Percentiles rank a stretch among this genome's conserved stretches.
Conservation (phyloP, 2,888 invertebrate genomes). For the Leuctra nigra region DNA sequence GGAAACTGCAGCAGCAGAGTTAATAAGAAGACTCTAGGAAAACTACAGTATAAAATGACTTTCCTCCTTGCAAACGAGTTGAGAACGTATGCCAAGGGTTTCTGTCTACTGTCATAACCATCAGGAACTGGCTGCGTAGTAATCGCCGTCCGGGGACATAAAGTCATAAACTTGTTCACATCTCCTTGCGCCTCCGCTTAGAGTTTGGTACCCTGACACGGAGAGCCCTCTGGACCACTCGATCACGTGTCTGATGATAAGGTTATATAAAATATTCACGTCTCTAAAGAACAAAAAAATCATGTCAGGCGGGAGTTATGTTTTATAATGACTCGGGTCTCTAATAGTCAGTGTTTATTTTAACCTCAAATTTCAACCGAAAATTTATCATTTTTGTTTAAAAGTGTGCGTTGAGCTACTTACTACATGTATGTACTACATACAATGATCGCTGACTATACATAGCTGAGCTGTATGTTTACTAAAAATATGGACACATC, state of each 20-base stretch:
- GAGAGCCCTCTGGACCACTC: background rate
- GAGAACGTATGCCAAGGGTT: conserved; percentile 2
- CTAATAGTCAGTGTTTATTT: too few species aligned
- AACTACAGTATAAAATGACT: background rate
- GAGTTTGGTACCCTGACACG: background rate
- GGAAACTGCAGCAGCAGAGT: too few species aligned
- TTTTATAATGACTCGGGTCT: too few species aligned
- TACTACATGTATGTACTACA: too few species aligned
- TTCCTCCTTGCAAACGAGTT: background rate
- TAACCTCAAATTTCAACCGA: too few species aligned
- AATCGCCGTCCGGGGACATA: background rate
- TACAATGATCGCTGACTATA: too few species aligned
- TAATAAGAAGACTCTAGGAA: too few species aligned
- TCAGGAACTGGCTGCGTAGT: conserved; percentile 6
- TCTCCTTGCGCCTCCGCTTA: background rate
- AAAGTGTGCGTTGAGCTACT: too few species aligned
- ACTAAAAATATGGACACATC: too few species aligned
- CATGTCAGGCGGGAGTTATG: too few species aligned
- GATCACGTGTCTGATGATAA: background rate
- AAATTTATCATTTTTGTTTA: too few species aligned
- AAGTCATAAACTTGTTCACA: conserved; percentile 1
- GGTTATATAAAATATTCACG: background rate
- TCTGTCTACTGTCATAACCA: conserved; percentile 9
- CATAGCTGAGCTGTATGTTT: too few species aligned
- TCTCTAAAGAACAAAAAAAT: background rate